Evolutionary conservation across 2,888 invertebrate genomes (phyloP).

Genomic region (Cosmia pyralina): DNA sequence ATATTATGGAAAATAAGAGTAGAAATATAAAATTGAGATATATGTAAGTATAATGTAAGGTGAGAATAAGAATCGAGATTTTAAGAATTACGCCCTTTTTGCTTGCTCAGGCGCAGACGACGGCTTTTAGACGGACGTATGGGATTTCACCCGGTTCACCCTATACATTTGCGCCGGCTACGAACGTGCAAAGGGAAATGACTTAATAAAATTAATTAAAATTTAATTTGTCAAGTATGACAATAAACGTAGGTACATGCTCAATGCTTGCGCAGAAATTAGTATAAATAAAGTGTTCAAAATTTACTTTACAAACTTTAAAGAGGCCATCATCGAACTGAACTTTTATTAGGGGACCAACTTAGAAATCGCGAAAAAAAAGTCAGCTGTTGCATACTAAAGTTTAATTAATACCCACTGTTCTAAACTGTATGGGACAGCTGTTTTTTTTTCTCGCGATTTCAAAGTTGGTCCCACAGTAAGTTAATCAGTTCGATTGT

Average conservation of each 20-base stretch:
- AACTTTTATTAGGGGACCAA: too few relatives aligned
- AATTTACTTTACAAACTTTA: too few relatives aligned
- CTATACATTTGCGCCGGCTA: background rate
- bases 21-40: slow-evolving; percentile 18
- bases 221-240: background rate
- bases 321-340: too few relatives aligned
- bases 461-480: too few relatives aligned
- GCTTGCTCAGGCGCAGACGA: background rate
- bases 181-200: too few relatives aligned
- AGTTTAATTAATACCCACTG: too few relatives aligned
- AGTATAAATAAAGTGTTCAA: too few relatives aligned
- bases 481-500: too few relatives aligned
- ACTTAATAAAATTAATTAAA: slow-evolving; percentile 1
- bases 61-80: background rate
- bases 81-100: slow-evolving; percentile 1
- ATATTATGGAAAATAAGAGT: slow-evolving; percentile 11
- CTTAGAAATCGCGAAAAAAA: too few relatives aligned
- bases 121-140: background rate
- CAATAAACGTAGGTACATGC: background rate
- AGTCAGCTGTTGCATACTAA: too few relatives aligned
- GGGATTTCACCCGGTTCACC: background rate
- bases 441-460: too few relatives aligned
- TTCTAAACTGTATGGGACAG: too few relatives aligned
- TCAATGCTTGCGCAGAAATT: slow-evolving; percentile 17
- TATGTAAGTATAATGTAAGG: slow-evolving; percentile 15